phyloP scores from a whole-genome alignment of 2,797 vertebrate species.

The Glossophaga mutica region DNA sequence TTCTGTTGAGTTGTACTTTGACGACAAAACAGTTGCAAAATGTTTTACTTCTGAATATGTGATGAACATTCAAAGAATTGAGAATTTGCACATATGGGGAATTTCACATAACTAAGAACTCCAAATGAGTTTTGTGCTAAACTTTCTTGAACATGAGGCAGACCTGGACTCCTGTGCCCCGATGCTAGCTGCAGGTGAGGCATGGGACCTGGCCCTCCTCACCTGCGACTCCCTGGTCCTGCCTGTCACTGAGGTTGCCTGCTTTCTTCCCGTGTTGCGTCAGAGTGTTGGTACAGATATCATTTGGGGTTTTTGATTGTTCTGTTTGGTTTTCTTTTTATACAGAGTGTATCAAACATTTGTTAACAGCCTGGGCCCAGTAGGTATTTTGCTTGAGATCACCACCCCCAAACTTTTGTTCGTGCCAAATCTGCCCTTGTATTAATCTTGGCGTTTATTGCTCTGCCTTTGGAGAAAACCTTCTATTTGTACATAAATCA shows the following conservation, averaged over 20 bases:
- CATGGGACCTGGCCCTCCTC: background rate
- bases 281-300: background rate
- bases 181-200: background rate
- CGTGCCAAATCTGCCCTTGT: background rate
- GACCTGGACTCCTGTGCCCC: background rate
- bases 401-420: background rate
- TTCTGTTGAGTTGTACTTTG: background rate
- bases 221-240: accelerated
- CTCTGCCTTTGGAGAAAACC: background rate
- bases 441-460: background rate
- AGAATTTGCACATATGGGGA: background rate
- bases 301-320: background rate
- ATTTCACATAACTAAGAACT: background rate
- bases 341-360: background rate
- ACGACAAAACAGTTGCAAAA: background rate
- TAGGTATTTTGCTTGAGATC: background rate
- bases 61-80: background rate
- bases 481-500: constrained; percentile 13
- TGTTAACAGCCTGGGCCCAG: background rate
- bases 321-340: background rate
- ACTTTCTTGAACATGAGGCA: background rate
- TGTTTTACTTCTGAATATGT: background rate
- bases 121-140: background rate
- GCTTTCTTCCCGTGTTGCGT: background rate
- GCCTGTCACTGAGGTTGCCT: background rate